Base-by-base conservation (phyloP, 1,140 invertebrate species). In the Drosophila lacteicornis region DNA sequence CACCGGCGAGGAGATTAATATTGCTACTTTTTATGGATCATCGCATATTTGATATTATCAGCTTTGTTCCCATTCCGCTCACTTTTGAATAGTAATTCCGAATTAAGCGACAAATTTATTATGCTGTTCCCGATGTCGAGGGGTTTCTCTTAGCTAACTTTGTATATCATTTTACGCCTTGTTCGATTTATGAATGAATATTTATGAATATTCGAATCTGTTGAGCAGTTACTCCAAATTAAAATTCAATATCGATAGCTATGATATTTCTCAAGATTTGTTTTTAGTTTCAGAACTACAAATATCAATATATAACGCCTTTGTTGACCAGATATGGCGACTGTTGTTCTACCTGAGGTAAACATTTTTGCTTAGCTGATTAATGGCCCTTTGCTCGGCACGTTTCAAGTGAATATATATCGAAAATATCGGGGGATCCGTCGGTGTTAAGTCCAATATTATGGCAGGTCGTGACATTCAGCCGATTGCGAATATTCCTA, bases 401-500 rank as follows among this genome's bases (percentile, higher is more conserved):
- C 53, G 69, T 50, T 59, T 40, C 38, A 58, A 30, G 12, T 19
- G 13, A 56, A 33, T 36, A 58, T 49, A 33, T 36, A 58, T 49
- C 43, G 36, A 58, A 70, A 38, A n/a, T 33, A 38, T 25, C 30
- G 40, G 50, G 22, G 25, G 12, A 55, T 68, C 42, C 30, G 30
- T n/a, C 49, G 38, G 30, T 68, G 27, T 38, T 67, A 55, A 33
- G 25, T 56, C 45, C 33, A 36, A 49, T 71, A 73, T 73, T 73
- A 73, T 73, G 69, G 70, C 70, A 73, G 70, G 70, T 74, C 70
- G 55, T 74, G 55, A 59, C 70, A 51, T 42, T 71, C 38, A 22
- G 53, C 6, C 22, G 17, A 13, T 65, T n/a, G 11, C 27, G 22
- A 55, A 33, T 43, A 46, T n/a, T 51, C 33, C 51, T 53, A n/a